phyloP scores from a whole-genome alignment of 2,888 invertebrate species.

The Rotaria sp. region DNA sequence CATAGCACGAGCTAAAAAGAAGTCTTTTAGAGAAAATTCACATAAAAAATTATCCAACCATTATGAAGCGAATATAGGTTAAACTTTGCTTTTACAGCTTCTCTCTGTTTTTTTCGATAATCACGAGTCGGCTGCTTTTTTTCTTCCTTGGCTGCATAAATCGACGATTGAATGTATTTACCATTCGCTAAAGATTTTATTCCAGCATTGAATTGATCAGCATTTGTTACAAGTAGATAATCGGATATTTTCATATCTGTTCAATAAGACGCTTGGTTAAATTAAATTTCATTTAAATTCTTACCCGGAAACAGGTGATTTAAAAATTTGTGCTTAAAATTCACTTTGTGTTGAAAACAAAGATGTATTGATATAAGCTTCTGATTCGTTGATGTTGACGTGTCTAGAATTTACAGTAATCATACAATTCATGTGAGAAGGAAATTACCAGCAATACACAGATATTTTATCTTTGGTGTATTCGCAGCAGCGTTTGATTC shows the following conservation, averaged over 20 bases:
- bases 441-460: not conserved
- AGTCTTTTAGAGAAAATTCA: not conserved
- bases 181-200: not conserved
- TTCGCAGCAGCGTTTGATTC: fast-evolving
- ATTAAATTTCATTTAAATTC: too few species aligned
- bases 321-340: not conserved
- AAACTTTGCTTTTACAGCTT: not conserved
- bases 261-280: not conserved
- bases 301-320: not conserved
- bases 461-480: not conserved
- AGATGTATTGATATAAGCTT: not conserved
- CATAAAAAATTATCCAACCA: too few species aligned
- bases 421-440: not conserved
- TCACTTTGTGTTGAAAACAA: not conserved
- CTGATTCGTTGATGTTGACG: not conserved
- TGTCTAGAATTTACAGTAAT: not conserved
- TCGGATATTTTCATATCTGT: not conserved
- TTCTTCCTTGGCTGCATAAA: not conserved
- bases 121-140: not conserved
- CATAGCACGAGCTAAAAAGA: not conserved
- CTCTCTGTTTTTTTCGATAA: not conserved
- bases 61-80: too few species aligned
- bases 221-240: not conserved
- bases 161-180: not conserved
- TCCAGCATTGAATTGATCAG: not conserved